Evolutionary conservation across 2,113 vertebrate species (phyloP), one percentile per base, ranked within the genome.

Genomic region (Chloropsis hardwickii): DNA sequence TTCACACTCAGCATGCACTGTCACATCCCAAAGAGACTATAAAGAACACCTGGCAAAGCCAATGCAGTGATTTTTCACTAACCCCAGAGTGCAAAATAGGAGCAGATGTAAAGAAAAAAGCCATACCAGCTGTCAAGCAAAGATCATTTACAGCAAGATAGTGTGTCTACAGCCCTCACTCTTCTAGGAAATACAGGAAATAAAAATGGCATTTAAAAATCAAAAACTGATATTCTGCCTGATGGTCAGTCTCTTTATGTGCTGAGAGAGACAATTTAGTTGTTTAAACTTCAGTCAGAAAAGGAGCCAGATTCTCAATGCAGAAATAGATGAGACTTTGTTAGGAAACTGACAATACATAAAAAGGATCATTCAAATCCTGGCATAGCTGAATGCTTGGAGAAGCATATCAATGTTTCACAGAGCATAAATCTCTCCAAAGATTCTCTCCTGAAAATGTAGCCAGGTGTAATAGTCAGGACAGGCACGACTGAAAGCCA

Each of bases 121-220:
- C 11, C 40, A 37, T 51, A 48, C 10, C 19, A 40, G 23, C 60
- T 71, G 21, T 66, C 47, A 91, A 60, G 40, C 35, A 95, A 89
- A 91, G 60, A 47, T 51, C 21, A 51, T 66, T 93, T 79, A 76
- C 57, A 82, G 45, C 48, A 82, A 78, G 29, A 39, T 5, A 39
- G 35, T 23, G 28, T 27, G 6, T 76, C 37, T 64, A n/a, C 23
- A 88, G 54, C 25, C 37, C 45, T 91, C 24, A n/a, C 10, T 80
- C 25, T 80, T 64, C 14, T 42, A 94, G 45, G 66, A 83, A 83
- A 83, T 57, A 61, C 0, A 62, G 33, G 27, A 72, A 81, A 86
- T 56, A 74, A 87, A 94, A 92, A 81, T 19, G 39, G 25, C 39
- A 40, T 31, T 64, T 56, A 23, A 91, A 33, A 84, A 85, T 64